Evolutionary conservation across 2,888 invertebrate species (phyloP), one percentile per base, ranked within the genome.

Genomic region (Archips crataeganus): DNA sequence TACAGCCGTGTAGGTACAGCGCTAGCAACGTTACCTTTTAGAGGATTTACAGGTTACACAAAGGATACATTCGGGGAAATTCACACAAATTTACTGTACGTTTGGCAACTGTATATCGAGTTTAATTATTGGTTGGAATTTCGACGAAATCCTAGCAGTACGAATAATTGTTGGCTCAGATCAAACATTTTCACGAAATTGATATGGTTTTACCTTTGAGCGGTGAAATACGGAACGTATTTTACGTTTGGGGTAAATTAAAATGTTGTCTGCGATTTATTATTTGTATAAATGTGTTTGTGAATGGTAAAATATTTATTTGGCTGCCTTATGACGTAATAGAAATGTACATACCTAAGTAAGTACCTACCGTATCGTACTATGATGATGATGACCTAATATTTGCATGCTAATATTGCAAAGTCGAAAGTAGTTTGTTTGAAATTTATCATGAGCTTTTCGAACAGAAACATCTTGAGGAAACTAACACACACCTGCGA

Each of bases 201-300:
- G 49, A 64, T 64, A 64, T 36, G 64, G 64, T 51, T 64, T 39
- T 60, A 49, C 64, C 64, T 64, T 49, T 64, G 49, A 51, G 45
- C 64, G 34, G 2, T 8, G 62, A 9, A 36, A 61, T 45, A 9
- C 45, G 8, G 47, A 63, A 10, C 13, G 51, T 49, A 36, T 49
- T 60, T 60, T 49, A 36, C 34, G 49, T 64, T 47, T 36, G 36
- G 15, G 32, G 60, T 34, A 60, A 60, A 60, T 36, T 39, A 60
- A 60, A 60, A 60, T 4, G 60, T 60, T 36, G 34, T 5, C 39
- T n/a, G n/a, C 36, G 60, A 23, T 32, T 59, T 57, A 57, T 57
- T 57, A 57, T 57, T 57, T 54, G 54, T 54, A 54, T 23, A 54
- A 23, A 54, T 23, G 54, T 54, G 23, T 54, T 54, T 54, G 54